Conservation (phyloP, 2,888 invertebrate genomes). For the Cyclophora punctaria region DNA sequence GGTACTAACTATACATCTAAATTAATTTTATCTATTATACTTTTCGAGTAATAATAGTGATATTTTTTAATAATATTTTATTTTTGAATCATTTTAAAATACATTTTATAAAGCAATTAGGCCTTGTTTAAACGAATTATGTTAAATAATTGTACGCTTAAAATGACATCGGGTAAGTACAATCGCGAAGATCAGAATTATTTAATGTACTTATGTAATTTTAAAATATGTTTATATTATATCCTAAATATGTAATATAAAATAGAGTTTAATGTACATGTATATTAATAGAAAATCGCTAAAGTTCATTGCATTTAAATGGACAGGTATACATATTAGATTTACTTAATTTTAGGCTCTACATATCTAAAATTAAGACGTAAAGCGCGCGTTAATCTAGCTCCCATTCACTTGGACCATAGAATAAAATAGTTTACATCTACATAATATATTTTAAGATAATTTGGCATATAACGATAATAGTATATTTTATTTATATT, state of each 20-base stretch:
- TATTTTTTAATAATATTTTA: constrained; percentile 47
- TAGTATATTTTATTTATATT: constrained; percentile 13
- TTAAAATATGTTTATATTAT: constrained; percentile 48
- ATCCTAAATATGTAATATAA: constrained; percentile 54
- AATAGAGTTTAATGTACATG: constrained; percentile 62
- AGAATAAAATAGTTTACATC: constrained; percentile 35
- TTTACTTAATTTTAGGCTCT: constrained; percentile 39
- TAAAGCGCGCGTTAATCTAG: constrained; percentile 38
- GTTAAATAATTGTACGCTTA: constrained; percentile 50
- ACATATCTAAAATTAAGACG: constrained; percentile 49
- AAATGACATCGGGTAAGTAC: constrained; percentile 42
- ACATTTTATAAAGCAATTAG: constrained; percentile 54
- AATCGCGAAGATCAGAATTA: constrained; percentile 50
- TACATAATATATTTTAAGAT: constrained; percentile 46
- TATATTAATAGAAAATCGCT: constrained; percentile 45
- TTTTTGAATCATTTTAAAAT: constrained; percentile 62
- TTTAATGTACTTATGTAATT: constrained; percentile 50
- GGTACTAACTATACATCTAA: constrained; percentile 1
- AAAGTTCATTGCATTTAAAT: constrained; percentile 32
- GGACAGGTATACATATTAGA: constrained; percentile 37
- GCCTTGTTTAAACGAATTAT: constrained; percentile 43
- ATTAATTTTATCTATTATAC: not conserved
- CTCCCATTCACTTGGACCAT: constrained; percentile 38
- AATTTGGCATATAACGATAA: constrained; percentile 35
- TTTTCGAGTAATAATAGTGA: constrained; percentile 21